Evolutionary conservation across 2,888 invertebrate genomes (phyloP), one percentile per base, ranked within the genome.

Genomic region (Agrotis exclamationis): DNA sequence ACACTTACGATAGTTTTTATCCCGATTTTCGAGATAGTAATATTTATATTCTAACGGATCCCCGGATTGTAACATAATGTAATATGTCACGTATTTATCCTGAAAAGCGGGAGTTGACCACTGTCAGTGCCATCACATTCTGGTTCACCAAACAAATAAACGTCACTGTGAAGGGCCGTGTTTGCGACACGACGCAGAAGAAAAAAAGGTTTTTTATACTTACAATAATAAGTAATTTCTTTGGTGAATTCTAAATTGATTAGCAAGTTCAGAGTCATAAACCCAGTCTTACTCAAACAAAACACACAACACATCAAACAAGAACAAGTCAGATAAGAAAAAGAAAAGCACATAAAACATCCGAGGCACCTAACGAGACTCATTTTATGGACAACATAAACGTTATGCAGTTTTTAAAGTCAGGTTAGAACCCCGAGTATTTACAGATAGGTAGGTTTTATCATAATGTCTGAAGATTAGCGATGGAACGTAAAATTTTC

Each of bases 391-490:
- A 24, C 28, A 53, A 50, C 71, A 70, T 74, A 72, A 81, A 81
- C 54, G 24, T 22, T 51, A 65, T 84, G 70, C 74, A 82, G 79
- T 78, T 83, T 68, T 39, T 50, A 79, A 62, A 58, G 54, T 39
- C 70, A 63, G 64, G 57, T 72, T 64, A 14, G 24, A 53, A 22
- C 20, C 47, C 59, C 50, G 24, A 48, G 80, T 68, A 68, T 59
- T 66, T 65, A 60, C 63, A 77, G 67, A 70, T 82, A 84, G 74
- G 65, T 65, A 64, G 77, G 70, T 80, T 72, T 84, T 76, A 78
- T 80, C 62, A 63, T 74, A 76, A 84, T 68, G 63, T 28, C 48
- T 44, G 62, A 51, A 86, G 85, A 84, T 86, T 86, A 86, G 72
- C 74, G 28, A 66, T 72, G 72, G 70, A 47, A 47, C 66, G 69